Evolutionary conservation across 2,888 invertebrate genomes (phyloP).

Genomic region (Bruchidius siliquastri): DNA sequence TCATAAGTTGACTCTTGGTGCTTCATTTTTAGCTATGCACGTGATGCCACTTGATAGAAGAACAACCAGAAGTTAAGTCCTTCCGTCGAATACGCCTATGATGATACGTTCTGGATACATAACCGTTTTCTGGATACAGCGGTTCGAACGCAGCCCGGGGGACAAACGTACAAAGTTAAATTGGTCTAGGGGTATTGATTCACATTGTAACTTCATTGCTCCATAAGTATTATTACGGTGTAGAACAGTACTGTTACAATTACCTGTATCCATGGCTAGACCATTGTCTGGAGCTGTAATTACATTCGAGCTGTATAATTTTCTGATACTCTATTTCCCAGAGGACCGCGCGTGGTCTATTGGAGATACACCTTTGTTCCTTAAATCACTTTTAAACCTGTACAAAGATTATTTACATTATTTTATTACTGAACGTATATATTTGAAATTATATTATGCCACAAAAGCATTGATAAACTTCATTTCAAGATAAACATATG

Average conservation of each 20-base stretch:
- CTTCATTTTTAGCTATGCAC: too few relatives aligned
- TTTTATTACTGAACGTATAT: too few relatives aligned
- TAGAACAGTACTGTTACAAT: background rate
- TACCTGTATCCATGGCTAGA: background rate
- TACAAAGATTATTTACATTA: too few relatives aligned
- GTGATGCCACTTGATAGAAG: too few relatives aligned
- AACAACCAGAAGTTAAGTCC: too few relatives aligned
- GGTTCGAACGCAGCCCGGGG: background rate
- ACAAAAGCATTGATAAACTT: too few relatives aligned
- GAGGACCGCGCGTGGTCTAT: background rate
- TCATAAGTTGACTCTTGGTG: too few relatives aligned
- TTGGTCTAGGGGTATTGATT: background rate
- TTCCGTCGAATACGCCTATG: background rate
- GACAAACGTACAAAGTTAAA: background rate
- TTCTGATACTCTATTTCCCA: background rate
- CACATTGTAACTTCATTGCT: background rate
- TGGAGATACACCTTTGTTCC: too few relatives aligned
- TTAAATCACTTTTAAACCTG: too few relatives aligned
- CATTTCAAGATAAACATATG: too few relatives aligned
- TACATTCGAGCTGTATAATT: background rate
- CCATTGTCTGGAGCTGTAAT: background rate
- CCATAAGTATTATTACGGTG: background rate
- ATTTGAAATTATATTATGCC: too few relatives aligned
- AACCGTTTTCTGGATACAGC: background rate
- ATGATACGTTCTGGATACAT: background rate